Conservation (phyloP, 2,888 invertebrate species). For the Pycnomerus fuliginosus region DNA sequence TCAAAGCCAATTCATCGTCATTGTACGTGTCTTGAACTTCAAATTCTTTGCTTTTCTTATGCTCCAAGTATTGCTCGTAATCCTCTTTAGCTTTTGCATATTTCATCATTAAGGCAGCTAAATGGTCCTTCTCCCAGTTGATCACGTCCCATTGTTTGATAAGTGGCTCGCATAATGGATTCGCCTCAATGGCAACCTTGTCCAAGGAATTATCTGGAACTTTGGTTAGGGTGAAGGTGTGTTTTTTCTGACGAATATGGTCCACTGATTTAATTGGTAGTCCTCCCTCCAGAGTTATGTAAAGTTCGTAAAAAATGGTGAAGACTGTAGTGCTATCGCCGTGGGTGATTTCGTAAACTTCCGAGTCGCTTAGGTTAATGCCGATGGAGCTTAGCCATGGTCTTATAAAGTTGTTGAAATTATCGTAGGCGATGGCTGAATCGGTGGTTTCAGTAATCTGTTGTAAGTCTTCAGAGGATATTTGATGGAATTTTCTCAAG, state of each 20-base stretch:
- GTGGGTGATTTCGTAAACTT: constrained; percentile 55
- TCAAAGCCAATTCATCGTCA: neutral
- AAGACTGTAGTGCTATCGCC: constrained; percentile 57
- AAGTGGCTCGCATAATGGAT: constrained; percentile 53
- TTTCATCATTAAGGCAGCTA: constrained; percentile 49
- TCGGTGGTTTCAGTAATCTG: constrained; percentile 48
- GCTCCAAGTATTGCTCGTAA: constrained; percentile 30
- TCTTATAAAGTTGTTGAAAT: constrained; percentile 55
- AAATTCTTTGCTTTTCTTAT: constrained; percentile 2
- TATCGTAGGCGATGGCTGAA: constrained; percentile 42
- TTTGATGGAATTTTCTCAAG: constrained; percentile 60
- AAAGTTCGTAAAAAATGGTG: constrained; percentile 63
- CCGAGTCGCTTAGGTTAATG: constrained; percentile 52
- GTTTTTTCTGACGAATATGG: constrained; percentile 32
- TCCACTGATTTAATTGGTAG: too few species aligned
- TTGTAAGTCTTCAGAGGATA: constrained; percentile 58
- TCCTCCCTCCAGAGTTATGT: constrained; percentile 58
- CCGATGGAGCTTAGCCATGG: constrained; percentile 59
- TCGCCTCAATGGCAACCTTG: constrained; percentile 23
- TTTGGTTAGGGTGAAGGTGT: constrained; percentile 45
- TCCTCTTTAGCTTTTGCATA: constrained; percentile 41
- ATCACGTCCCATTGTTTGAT: constrained; percentile 56
- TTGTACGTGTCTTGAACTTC: neutral
- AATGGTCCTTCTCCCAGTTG: constrained; percentile 59
- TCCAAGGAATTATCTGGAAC: constrained; percentile 22